These are phyloP conservation scores for Lepidurus packardi DNA, from an alignment of 1,140 invertebrate species.

Conservation along the genomic window DNA sequence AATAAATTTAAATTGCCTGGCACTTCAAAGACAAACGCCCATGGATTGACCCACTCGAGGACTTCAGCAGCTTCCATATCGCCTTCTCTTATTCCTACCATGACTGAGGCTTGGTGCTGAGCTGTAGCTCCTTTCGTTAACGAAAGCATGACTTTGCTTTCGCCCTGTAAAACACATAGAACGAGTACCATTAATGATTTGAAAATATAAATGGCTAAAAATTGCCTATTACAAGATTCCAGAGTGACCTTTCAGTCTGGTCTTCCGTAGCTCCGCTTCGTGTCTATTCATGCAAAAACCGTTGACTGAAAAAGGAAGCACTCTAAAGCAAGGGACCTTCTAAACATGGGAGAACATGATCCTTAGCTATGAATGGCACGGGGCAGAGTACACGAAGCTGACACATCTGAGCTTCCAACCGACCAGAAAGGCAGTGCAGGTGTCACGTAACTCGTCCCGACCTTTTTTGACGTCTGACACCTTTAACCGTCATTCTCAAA, in stretches of 20 bases:
- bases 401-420: neutral
- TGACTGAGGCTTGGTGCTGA: neutral
- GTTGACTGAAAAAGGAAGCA: neutral
- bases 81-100: conserved; percentile 5
- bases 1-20: conserved; percentile 22
- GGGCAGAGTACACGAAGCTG: neutral
- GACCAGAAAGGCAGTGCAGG: conserved; percentile 6
- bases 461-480: neutral
- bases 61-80: conserved; percentile 1
- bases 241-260: neutral
- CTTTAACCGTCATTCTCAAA: neutral
- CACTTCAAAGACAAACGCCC: conserved; percentile 28
- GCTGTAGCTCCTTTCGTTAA: neutral
- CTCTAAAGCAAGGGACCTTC: neutral
- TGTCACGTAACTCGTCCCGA: neutral
- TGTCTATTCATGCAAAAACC: neutral
- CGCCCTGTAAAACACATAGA: neutral
- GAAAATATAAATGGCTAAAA: neutral
- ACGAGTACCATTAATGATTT: neutral
- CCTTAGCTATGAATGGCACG: conserved; percentile 18
- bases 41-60: conserved; percentile 31
- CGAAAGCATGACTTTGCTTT: conserved; percentile 23
- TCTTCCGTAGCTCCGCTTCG: neutral
- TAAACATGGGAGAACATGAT: neutral
- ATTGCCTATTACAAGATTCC: neutral